Base-by-base conservation (phyloP, 2,113 vertebrate species). In the Chaetops frenatus region DNA sequence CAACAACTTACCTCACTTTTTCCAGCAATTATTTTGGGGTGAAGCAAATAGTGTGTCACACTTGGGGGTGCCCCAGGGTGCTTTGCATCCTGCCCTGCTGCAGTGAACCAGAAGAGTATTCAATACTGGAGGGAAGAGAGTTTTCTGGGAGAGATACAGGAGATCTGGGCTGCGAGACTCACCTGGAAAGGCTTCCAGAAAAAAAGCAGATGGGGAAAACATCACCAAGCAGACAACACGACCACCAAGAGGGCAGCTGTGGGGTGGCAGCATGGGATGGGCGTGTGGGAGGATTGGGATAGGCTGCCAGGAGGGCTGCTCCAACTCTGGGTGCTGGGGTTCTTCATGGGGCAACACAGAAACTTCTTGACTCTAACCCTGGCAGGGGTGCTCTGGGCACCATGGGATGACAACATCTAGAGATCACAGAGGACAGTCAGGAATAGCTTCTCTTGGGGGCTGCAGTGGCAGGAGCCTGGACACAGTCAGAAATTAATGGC, bases 271-370 rank as follows among this genome's bases (percentile, higher is more conserved):
- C 2, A 1, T 1, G 4, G 35, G 51, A 56, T 88, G 12, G 45
- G 5, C 89, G 29, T 3, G 3, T 1, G 3, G 45, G 28, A 48
- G 17, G 16, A 47, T 9, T 62, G n/a, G 53, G 10, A 31, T 0
- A 57, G 61, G 33, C 38, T 82, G 12, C 35, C 65, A 58, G 71
- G 44, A 73, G 12, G 9, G 20, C 3, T 47, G 29, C 7, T 69
- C 15, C 44, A 69, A 2, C 36, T 81, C 64, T 57, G 36, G 12
- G 16, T 53, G 50, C 3, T 5, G 2, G 27, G 31, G 33, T 25
- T 56, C 61, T n/a, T 12, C 40, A 66, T 24, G 21, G 61, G 25
- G 8, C 10, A 8, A 29, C n/a, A 78, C 0, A 0, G 48, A 27
- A 31, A 7, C 6, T 81, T 81, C 53, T 57, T 51, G 27, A 12